Percentiles rank a stretch among this genome's conserved stretches.
Conservation (phyloP, 2,113 vertebrate species). For the Misgurnus anguillicaudatus region DNA sequence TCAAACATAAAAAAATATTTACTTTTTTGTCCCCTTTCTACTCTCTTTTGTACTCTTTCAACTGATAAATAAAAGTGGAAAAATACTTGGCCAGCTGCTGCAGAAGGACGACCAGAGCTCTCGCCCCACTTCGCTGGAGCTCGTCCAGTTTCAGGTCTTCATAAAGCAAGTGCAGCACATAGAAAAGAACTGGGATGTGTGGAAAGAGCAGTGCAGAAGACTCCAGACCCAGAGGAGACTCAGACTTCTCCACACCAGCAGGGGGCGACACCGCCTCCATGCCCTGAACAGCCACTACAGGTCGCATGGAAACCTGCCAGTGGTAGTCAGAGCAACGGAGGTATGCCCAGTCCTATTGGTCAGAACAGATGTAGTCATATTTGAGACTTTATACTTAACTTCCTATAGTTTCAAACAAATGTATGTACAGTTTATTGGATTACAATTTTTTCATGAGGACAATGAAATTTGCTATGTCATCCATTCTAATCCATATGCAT, state of each 20-base stretch:
- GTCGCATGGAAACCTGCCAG: conserved; percentile 79
- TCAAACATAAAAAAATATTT: no score
- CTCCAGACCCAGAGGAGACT: conserved; percentile 78
- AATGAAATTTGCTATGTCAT: no score
- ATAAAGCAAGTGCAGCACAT: conserved; percentile 92
- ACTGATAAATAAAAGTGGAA: neutral
- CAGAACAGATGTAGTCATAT: neutral
- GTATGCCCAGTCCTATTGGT: conserved; percentile 90
- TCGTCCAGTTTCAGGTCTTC: conserved; percentile 94
- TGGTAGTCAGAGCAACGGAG: conserved; percentile 90
- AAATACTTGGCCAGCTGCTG: conserved; percentile 92
- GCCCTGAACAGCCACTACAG: conserved; percentile 73
- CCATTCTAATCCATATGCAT: no score
- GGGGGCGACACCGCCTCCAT: conserved; percentile 69
- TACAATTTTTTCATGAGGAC: no score
- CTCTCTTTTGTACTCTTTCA: neutral
- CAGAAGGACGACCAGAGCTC: conserved; percentile 85
- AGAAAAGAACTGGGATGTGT: conserved; percentile 91
- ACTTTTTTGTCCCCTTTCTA: no score
- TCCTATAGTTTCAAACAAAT: no score
- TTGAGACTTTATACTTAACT: neutral
- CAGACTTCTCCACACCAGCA: conserved; percentile 61
- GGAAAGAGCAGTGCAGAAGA: conserved; percentile 87
- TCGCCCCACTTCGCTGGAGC: conserved; percentile 85
- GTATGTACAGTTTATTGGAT: no score